Conservation (phyloP, 2,113 vertebrate species). For the Ariopsis seemanni region DNA sequence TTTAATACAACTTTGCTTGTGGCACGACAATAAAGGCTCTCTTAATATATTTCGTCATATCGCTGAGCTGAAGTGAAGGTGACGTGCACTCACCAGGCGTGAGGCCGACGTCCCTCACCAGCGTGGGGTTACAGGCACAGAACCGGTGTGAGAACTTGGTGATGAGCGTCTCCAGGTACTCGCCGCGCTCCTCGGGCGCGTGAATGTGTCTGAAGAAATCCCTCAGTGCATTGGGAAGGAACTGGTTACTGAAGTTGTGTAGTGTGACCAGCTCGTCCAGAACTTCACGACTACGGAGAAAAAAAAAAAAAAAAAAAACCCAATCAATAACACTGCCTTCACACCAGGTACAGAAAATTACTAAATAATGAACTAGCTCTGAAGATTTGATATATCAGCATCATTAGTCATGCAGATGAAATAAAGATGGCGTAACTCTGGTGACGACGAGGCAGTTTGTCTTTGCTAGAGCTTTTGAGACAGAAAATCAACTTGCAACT, state of each 20-base stretch:
- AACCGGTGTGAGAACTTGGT: constrained; percentile 98
- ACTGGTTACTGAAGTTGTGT: constrained; percentile 99
- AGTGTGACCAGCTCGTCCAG: constrained; percentile 95
- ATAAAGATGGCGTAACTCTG: not conserved
- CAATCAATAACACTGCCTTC: not conserved
- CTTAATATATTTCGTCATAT: too few relatives aligned
- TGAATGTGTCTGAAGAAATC: constrained; percentile 98
- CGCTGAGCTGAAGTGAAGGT: not conserved
- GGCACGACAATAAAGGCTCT: too few relatives aligned
- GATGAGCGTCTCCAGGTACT: constrained; percentile 98
- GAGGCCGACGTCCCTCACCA: constrained; percentile 91
- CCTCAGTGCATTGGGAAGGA: constrained; percentile 95
- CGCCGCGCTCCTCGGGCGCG: constrained; percentile 94
- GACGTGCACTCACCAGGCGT: constrained; percentile 85
- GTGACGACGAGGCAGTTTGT: not conserved
- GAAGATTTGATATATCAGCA: not conserved
- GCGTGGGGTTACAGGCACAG: constrained; percentile 90
- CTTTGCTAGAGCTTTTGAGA: not conserved
- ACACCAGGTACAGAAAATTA: not conserved
- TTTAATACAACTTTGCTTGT: too few relatives aligned
- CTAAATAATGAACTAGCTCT: not conserved
- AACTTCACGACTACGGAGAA: constrained; percentile 85
- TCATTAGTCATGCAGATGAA: not conserved
- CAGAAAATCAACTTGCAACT: not conserved
- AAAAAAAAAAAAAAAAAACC: too few relatives aligned